Evolutionary conservation across 2,797 vertebrate genomes (phyloP).

Genomic region (Lutjanus argentimaculatus): DNA sequence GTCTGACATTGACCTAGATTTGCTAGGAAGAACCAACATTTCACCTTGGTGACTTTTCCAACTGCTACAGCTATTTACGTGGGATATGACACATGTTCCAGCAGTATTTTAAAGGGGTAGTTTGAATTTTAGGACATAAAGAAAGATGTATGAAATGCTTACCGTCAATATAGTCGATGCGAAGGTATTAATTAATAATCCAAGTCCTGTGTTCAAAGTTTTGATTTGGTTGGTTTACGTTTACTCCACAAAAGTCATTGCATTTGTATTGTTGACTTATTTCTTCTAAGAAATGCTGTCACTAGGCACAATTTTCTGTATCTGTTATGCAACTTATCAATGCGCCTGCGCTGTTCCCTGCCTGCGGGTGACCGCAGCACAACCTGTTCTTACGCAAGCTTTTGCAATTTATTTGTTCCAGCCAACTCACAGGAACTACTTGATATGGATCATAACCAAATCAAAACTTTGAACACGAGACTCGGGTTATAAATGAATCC

Average conservation of each 20-base stretch:
- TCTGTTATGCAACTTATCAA: no score
- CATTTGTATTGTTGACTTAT: neutral
- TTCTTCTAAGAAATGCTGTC: neutral
- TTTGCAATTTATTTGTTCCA: neutral
- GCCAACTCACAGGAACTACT: neutral
- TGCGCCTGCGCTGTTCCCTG: no score
- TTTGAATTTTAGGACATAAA: neutral
- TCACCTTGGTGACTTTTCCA: no score
- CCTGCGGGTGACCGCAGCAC: no score
- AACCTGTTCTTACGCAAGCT: neutral
- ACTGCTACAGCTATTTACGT: neutral
- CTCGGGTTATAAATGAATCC: neutral
- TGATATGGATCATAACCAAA: neutral
- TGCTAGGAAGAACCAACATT: no score
- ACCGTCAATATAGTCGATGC: neutral
- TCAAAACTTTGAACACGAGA: neutral
- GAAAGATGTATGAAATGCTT: neutral
- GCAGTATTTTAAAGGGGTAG: neutral
- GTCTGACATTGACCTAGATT: no score
- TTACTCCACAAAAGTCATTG: neutral
- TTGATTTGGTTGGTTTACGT: neutral
- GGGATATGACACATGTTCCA: neutral
- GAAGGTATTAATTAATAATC: neutral
- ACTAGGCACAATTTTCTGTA: no score
- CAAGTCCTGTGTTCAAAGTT: neutral